Base-by-base conservation (phyloP, 2,797 vertebrate species). In the Nyctalus aviator region DNA sequence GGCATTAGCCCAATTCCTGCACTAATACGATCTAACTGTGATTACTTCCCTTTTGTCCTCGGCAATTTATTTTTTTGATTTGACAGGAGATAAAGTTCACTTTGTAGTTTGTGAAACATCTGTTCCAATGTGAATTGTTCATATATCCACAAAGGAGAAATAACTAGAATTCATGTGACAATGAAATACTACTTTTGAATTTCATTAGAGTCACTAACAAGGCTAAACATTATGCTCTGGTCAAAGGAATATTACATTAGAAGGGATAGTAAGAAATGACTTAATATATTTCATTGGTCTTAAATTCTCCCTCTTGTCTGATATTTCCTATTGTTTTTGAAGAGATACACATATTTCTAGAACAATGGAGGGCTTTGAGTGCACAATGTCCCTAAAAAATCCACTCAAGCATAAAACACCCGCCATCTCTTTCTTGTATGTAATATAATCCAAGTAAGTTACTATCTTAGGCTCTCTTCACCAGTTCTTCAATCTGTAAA, bases 191-290 rank as follows among this genome's bases (percentile, higher is more conserved):
- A 90, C 90, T 86, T 96, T 82, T 88, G 41, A 87, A 68, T 95
- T 96, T 71, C 79, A 85, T 84, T 94, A 85, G 62, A 94, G 53
- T 88, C 69, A 90, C 69, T 82, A 93, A 77, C 18, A 96, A 94
- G 94, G 35, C 13, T 93, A 48, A 1, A 79, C 37, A 41, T 94
- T 23, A 88, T 57, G 44, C 25, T 95, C 62, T 93, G 27, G 92
- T 91, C 78, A 93, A 96, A 96, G 71, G 92, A 92, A 85, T 88
- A 53, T 78, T 86, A 27, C 35, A n/a, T 20, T 88, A 62, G 32
- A 85, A 86, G 71, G 4, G 35, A 48, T 84, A 17, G 30, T 78
- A 71, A 94, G 15, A 92, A 87, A 77, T 93, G 50, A 92, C 55
- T 81, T 92, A 37, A 73, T 53, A 83, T 14, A 88, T 90, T 94